These are phyloP conservation scores for Phalacrocorax pelagicus DNA, from an alignment of 2,113 vertebrate genomes.

Conservation along the genomic window DNA sequence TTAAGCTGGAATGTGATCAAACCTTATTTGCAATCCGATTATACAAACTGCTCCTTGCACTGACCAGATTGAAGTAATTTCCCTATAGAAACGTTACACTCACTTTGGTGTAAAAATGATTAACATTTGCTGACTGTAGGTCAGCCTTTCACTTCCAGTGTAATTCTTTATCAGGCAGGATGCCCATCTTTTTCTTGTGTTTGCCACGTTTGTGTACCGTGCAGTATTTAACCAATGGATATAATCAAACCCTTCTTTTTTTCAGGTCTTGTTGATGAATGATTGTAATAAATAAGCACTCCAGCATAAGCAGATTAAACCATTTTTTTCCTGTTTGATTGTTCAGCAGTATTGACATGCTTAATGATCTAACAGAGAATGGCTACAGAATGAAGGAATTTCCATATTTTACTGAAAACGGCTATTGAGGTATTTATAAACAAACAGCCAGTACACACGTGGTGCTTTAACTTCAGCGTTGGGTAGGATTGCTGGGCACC, in stretches of 20 bases:
- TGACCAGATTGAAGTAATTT: conserved; percentile 91
- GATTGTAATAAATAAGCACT: conserved; percentile 69
- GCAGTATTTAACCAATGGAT: conserved; percentile 65
- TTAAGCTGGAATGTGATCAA: conserved; percentile 97
- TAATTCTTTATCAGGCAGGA: conserved; percentile 77
- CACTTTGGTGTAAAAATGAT: conserved; percentile 91
- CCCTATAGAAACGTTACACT: conserved; percentile 89
- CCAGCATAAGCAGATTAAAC: conserved; percentile 67
- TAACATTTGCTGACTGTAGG: conserved; percentile 84
- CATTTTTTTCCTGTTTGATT: conserved; percentile 60
- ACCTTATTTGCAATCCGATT: conserved; percentile 99
- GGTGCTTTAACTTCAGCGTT: neutral
- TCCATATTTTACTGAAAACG: conserved; percentile 63
- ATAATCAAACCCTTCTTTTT: conserved; percentile 43
- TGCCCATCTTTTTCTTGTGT: conserved; percentile 70
- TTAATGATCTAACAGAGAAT: conserved; percentile 74
- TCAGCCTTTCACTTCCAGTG: conserved; percentile 78
- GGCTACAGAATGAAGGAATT: conserved; percentile 63
- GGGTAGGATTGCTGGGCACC: conserved; percentile 8
- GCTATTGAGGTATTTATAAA: conserved; percentile 55
- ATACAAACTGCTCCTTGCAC: conserved; percentile 90
- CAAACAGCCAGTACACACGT: neutral
- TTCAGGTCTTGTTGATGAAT: conserved; percentile 58
- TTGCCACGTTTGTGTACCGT: conserved; percentile 35
- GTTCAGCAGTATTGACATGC: conserved; percentile 71